Conservation (phyloP, 2,113 vertebrate species). For the Blennius ocellaris region DNA sequence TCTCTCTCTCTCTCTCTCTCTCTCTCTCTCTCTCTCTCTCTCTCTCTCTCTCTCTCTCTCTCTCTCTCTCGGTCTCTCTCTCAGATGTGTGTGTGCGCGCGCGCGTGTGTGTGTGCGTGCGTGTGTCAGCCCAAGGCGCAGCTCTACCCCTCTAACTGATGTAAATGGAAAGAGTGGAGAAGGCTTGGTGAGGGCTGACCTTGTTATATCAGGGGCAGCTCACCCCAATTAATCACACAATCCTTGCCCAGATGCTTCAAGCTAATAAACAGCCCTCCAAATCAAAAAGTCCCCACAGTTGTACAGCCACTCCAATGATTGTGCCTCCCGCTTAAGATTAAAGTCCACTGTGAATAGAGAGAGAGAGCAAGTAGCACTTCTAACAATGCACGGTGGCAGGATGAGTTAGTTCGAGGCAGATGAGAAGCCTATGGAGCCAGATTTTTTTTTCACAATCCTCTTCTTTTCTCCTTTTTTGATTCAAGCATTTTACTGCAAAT, state of each 20-base stretch:
- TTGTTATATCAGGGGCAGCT: conserved; percentile 87
- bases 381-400: conserved; percentile 49
- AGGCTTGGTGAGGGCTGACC: conserved; percentile 89
- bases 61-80: not conserved
- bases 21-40: conserved; percentile 3
- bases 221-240: conserved; percentile 95
- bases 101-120: conserved; percentile 29
- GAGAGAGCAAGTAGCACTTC: conserved; percentile 59
- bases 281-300: conserved; percentile 75
- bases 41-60: not conserved
- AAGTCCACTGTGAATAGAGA: conserved; percentile 64
- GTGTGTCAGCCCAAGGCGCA: conserved; percentile 43
- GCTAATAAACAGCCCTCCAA: conserved; percentile 87
- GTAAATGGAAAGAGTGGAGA: conserved; percentile 91
- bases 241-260: conserved; percentile 87
- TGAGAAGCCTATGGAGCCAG: conserved; percentile 40
- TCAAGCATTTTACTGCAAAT: conserved; percentile 74
- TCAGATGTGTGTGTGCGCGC: conserved; percentile 9
- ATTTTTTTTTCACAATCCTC: not conserved
- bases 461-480: conserved; percentile 33
- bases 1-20: conserved; percentile 1
- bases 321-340: conserved; percentile 71
- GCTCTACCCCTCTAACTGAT: conserved; percentile 86
- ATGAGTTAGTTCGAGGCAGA: conserved; percentile 68
- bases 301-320: conserved; percentile 74